Evolutionary conservation across 2,113 vertebrate genomes (phyloP), one percentile per base, ranked within the genome.

Genomic region (Prionailurus bengalensis): DNA sequence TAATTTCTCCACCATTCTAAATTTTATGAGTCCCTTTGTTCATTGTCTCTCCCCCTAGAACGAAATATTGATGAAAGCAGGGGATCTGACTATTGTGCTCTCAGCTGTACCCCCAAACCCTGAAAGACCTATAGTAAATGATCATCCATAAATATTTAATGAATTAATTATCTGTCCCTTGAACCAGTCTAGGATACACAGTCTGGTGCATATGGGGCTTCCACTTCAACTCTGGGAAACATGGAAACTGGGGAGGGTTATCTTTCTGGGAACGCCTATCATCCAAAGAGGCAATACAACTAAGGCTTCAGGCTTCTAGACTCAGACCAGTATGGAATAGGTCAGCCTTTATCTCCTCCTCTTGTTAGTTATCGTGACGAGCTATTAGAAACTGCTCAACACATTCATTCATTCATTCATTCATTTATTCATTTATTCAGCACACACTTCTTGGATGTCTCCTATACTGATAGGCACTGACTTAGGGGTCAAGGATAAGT

Each of bases 301-400:
- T 27, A 89, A 76, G 55, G 65, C 15, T 25, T 65, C 42, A 53
- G 23, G 45, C 25, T 79, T 80, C 53, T 58, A 65, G 71, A 78
- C 19, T 89, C 71, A 81, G 33, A 81, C 15, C 48, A 93, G 27
- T 58, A 91, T 76, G 66, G 39, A 87, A 53, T 87, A 89, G 58
- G 74, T 48, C 11, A 89, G 70, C 13, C 51, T 79, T 61, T 71
- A 21, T 48, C 80, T 93, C 53, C 15, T 76, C 16, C 48, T 85
- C 39, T 93, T 16, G 8, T 91, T 83, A 70, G 36, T 93, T 90
- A 82, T 42, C 74, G 4, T 91, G 80, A 90, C 42, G 33, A 90
- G 36, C 74, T 85, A 82, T 58, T 86, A 91, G 36, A 87, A 95
- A 81, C 71, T 86, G 48, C 29, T 74, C 86, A 93, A 85, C 17